Evolutionary conservation across 2,113 vertebrate species (phyloP).

Genomic region (Pyrgilauda ruficollis): DNA sequence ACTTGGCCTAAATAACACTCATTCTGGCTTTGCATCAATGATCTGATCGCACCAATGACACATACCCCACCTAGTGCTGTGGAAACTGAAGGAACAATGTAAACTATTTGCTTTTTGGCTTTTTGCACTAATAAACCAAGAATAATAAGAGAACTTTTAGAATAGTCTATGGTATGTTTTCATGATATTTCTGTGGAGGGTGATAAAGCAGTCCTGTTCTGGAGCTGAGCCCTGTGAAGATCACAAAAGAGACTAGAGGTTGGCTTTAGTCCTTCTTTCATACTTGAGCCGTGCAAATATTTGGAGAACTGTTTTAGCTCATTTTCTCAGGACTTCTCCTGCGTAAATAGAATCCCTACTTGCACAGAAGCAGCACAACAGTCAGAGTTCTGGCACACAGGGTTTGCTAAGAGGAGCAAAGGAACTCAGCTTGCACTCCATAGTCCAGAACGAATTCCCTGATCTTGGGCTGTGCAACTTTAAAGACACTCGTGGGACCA

Average conservation of each 20-base stretch:
- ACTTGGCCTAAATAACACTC: neutral
- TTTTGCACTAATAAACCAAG: neutral
- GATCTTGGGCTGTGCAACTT: neutral
- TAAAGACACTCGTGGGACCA: neutral
- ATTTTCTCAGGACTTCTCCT: conserved; percentile 9
- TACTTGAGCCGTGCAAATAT: neutral
- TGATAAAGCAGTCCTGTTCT: neutral
- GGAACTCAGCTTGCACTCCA: neutral
- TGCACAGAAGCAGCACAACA: neutral
- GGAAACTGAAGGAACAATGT: neutral
- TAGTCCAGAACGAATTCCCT: neutral
- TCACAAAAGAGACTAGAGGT: neutral
- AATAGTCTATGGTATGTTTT: neutral
- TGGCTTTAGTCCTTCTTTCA: neutral
- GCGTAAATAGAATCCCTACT: neutral
- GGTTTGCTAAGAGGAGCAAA: neutral
- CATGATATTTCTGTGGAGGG: neutral
- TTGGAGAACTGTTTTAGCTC: conserved; percentile 2
- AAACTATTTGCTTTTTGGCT: neutral
- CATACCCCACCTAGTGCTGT: neutral
- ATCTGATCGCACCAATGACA: neutral
- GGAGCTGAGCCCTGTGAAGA: neutral
- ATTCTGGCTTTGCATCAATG: neutral
- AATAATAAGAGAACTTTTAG: neutral
- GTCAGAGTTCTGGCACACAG: neutral